A percentile compares a stretch with the other conserved stretches of the same genome.
Conservation (phyloP, 2,113 vertebrate genomes). For the Speoplatyrhinus poulsoni region DNA sequence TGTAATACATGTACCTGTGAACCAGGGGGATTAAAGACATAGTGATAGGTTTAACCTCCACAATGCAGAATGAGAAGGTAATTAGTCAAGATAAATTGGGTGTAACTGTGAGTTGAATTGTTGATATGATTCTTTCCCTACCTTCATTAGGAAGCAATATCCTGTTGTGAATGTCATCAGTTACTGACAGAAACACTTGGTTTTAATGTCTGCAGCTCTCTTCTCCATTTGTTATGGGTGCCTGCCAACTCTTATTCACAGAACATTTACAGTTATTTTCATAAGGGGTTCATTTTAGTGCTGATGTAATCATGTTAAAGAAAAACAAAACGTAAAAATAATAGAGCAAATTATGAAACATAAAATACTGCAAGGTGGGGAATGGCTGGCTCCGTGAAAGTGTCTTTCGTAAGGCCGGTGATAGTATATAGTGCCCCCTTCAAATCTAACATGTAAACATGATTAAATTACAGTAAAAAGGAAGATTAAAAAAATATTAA, state of each 20-base stretch:
- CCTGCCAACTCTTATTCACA: slow-evolving; percentile 19
- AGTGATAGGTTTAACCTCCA: slow-evolving; percentile 18
- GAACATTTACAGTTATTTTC: slow-evolving; percentile 34
- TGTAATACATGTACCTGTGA: slow-evolving; percentile 12
- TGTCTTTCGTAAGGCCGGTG: too few relatives aligned
- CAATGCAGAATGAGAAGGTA: slow-evolving; percentile 18
- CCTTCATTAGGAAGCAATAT: slow-evolving; percentile 18
- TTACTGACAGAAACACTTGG: slow-evolving; percentile 10
- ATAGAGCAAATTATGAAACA: background rate
- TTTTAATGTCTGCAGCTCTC: slow-evolving; percentile 20
- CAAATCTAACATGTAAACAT: slow-evolving; percentile 12
- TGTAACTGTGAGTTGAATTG: slow-evolving; percentile 10
- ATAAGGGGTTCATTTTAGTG: slow-evolving; percentile 25
- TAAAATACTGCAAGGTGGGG: too few relatives aligned
- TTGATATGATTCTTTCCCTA: slow-evolving; percentile 23
- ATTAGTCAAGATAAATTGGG: slow-evolving; percentile 15
- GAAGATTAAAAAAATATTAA: slow-evolving; percentile 39
- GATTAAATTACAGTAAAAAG: slow-evolving; percentile 47
- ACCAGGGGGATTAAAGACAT: slow-evolving; percentile 2
- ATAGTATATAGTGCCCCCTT: background rate
- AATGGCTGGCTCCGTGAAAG: too few relatives aligned
- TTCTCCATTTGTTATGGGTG: slow-evolving; percentile 19
- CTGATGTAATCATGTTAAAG: slow-evolving; percentile 41
- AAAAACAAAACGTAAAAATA: background rate
- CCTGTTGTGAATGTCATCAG: slow-evolving; percentile 26